These are phyloP conservation scores for Sciurus niger DNA, from an alignment of 2,113 vertebrate genomes.

Conservation along the genomic window DNA sequence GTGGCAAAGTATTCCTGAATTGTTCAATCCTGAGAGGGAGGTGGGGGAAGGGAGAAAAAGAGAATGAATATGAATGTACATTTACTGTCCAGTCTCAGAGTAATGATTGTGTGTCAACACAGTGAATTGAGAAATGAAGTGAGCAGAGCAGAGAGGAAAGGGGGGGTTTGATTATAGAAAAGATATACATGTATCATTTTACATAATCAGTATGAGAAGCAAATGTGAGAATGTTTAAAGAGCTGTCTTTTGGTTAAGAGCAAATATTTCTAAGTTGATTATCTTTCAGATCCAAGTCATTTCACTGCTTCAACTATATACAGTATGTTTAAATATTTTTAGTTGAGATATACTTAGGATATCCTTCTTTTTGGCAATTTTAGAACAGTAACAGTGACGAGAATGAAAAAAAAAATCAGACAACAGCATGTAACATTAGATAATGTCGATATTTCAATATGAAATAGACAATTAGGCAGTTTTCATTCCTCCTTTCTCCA, in stretches of 20 bases:
- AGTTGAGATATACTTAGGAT: slow-evolving; percentile 54
- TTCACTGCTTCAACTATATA: slow-evolving; percentile 41
- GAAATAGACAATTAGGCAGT: slow-evolving; percentile 32
- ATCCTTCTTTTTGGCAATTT: slow-evolving; percentile 64
- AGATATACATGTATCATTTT: background rate
- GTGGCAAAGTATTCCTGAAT: too few relatives aligned
- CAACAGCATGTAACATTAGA: background rate
- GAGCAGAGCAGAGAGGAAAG: background rate
- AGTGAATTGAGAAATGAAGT: background rate
- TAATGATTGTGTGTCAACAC: background rate
- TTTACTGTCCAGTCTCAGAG: background rate
- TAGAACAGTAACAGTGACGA: slow-evolving; percentile 56
- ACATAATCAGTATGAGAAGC: background rate
- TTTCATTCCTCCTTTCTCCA: background rate
- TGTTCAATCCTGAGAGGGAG: too few relatives aligned
- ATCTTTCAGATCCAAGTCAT: slow-evolving; percentile 62
- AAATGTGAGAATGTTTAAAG: slow-evolving; percentile 38
- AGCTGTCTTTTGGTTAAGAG: slow-evolving; percentile 41
- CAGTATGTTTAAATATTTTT: slow-evolving; percentile 60
- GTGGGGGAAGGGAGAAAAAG: too few relatives aligned
- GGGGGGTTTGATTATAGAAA: background rate
- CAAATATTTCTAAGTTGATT: slow-evolving; percentile 54
- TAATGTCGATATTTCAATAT: slow-evolving; percentile 37
- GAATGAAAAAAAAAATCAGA: background rate
- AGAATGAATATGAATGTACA: slow-evolving; percentile 21